A percentile compares a stretch with the other conserved stretches of the same genome.
These are phyloP conservation scores for Pseudorhombus dupliciocellatus DNA, from an alignment of 2,113 vertebrate genomes.

Conservation along the genomic window DNA sequence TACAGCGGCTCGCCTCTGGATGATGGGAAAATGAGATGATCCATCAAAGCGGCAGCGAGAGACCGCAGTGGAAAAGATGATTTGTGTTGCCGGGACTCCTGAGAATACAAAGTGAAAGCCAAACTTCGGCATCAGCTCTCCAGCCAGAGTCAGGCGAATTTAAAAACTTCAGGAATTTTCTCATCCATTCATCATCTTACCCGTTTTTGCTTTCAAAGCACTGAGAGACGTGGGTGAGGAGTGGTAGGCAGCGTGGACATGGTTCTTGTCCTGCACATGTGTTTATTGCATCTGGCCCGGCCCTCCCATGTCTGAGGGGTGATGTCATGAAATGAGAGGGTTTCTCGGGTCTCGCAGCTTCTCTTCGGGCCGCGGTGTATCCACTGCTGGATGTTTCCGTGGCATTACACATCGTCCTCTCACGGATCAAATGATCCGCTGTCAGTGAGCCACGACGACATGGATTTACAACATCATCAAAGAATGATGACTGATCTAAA, in stretches of 20 bases:
- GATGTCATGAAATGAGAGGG: constrained; percentile 66
- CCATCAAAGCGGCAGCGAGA: constrained; percentile 39
- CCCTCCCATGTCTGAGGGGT: constrained; percentile 63
- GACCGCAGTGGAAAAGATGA: constrained; percentile 29
- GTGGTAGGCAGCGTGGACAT: neutral
- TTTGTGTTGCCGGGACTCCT: constrained; percentile 30
- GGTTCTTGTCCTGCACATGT: constrained; percentile 42
- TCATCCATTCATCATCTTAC: neutral
- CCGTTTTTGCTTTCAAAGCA: too few species aligned
- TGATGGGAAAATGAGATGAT: constrained; percentile 58
- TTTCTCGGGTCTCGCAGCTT: constrained; percentile 33
- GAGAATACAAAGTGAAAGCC: constrained; percentile 6
- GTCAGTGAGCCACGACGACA: neutral
- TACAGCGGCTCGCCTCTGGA: constrained; percentile 31
- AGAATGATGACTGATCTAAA: neutral
- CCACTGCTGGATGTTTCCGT: neutral
- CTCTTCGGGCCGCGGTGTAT: constrained; percentile 25
- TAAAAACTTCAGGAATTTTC: neutral
- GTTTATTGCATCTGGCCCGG: constrained; percentile 60
- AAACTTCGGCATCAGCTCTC: neutral
- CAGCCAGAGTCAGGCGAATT: neutral
- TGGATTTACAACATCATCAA: neutral
- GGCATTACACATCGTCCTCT: constrained; percentile 9
- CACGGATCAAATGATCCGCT: neutral
- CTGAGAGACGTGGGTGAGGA: neutral